Percentiles rank a stretch among this genome's conserved stretches.
Conservation (phyloP, 1,140 invertebrate species). For the Probaryconus sp. region DNA sequence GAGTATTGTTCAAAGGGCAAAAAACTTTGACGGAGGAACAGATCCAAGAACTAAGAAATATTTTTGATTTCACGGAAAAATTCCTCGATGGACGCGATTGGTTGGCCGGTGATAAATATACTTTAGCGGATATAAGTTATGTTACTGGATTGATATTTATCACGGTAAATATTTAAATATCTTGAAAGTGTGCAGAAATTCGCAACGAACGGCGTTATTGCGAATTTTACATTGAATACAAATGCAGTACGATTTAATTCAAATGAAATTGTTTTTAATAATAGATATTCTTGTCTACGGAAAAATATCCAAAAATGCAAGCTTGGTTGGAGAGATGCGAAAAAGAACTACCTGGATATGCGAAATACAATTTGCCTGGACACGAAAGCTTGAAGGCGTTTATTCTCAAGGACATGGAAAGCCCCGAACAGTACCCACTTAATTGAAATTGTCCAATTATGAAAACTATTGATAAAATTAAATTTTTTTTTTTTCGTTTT, state of each 20-base stretch:
- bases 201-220: no score
- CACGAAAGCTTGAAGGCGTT: no score
- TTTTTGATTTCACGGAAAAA: constrained; percentile 13
- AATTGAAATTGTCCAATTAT: no score
- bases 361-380: constrained; percentile 27
- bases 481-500: no score
- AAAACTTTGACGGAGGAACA: no score
- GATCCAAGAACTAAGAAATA: background rate
- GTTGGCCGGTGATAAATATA: constrained; percentile 61
- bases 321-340: constrained; percentile 56
- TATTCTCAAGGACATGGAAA: no score
- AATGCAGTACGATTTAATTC: background rate
- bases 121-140: constrained; percentile 64
- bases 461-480: no score
- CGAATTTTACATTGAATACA: no score
- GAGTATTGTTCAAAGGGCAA: no score
- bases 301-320: constrained; percentile 53
- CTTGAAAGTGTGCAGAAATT: background rate
- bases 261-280: constrained; percentile 1
- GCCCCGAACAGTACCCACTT: no score
- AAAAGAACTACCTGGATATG: constrained; percentile 51
- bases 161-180: constrained; percentile 31
- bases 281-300: constrained; percentile 32
- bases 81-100: constrained; percentile 56
- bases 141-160: constrained; percentile 5